Evolutionary conservation across 2,888 invertebrate genomes (phyloP).

Genomic region (Stramonita haemastoma): DNA sequence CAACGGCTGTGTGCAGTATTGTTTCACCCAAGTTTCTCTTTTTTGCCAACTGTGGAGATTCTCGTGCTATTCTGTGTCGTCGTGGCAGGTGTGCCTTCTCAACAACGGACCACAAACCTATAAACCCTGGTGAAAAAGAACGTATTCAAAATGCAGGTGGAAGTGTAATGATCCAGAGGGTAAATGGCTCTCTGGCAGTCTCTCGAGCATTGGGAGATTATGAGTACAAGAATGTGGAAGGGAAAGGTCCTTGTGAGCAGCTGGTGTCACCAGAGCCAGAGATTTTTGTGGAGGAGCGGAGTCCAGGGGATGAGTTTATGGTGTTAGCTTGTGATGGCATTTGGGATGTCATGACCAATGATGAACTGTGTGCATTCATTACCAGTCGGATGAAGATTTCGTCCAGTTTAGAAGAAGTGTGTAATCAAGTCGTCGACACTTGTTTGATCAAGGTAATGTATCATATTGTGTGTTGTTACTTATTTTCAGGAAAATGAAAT

Average conservation of each 20-base stretch:
- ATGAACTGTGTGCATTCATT: constrained; percentile 95
- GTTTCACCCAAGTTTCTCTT: constrained; percentile 88
- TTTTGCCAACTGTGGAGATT: constrained; percentile 80
- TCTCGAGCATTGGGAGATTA: constrained; percentile 97
- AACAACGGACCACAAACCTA: constrained; percentile 94
- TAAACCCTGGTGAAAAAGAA: constrained; percentile 87
- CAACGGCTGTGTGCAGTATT: constrained; percentile 99
- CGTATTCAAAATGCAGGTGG: constrained; percentile 97
- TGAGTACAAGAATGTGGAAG: constrained; percentile 79
- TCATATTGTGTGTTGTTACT: not conserved
- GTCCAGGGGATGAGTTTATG: constrained; percentile 90
- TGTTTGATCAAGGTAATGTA: constrained; percentile 93
- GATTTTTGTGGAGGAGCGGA: constrained; percentile 81
- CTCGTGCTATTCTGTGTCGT: constrained; percentile 93
- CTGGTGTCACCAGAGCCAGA: constrained; percentile 99
- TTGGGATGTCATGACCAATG: constrained; percentile 99
- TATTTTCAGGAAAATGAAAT: not conserved
- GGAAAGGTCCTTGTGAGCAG: constrained; percentile 93
- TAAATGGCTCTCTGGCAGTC: constrained; percentile 97
- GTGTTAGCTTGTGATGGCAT: constrained; percentile 98
- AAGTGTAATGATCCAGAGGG: constrained; percentile 95
- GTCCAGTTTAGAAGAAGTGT: constrained; percentile 90
- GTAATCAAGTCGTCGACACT: constrained; percentile 97
- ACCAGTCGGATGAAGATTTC: constrained; percentile 92
- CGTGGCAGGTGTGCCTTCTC: constrained; percentile 88